phyloP scores from a whole-genome alignment of 2,888 invertebrate species.

The Acanthosoma haemorrhoidale region DNA sequence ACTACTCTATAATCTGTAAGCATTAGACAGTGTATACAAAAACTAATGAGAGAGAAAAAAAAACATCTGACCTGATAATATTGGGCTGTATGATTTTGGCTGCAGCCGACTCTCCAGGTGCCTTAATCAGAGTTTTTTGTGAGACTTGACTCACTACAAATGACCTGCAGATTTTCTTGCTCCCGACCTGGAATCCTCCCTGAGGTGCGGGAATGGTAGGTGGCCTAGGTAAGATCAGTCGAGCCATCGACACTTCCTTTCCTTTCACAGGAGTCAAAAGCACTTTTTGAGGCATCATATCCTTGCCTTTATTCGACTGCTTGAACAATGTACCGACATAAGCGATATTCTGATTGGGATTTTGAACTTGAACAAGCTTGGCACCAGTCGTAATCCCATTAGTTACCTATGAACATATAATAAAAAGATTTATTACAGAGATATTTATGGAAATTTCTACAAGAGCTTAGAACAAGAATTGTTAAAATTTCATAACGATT shows the following conservation, averaged over 20 bases:
- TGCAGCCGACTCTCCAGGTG: background rate
- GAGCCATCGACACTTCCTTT: slow-evolving; percentile 19
- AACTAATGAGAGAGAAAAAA: background rate
- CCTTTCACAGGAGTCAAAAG: slow-evolving; percentile 34
- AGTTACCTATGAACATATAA: no score
- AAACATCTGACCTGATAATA: slow-evolving; percentile 16
- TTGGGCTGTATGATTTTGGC: slow-evolving; percentile 6
- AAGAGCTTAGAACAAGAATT: no score
- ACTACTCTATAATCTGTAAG: no score
- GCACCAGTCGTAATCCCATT: slow-evolving; percentile 28
- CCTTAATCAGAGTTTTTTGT: background rate
- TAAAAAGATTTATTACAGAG: no score
- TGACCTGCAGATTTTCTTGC: slow-evolving; percentile 12
- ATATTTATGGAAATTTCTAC: no score
- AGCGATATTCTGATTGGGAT: slow-evolving; percentile 44
- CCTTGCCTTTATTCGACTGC: slow-evolving; percentile 36
- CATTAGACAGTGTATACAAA: background rate
- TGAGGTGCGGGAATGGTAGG: background rate
- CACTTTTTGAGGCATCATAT: slow-evolving; percentile 34
- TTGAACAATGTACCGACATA: slow-evolving; percentile 47
- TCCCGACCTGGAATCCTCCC: background rate
- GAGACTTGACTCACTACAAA: background rate
- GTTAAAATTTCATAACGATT: no score
- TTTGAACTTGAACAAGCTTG: slow-evolving; percentile 38
- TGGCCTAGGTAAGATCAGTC: slow-evolving; percentile 25